phyloP scores from a whole-genome alignment of 1,140 invertebrate species.

The Drosophila yakuba region DNA sequence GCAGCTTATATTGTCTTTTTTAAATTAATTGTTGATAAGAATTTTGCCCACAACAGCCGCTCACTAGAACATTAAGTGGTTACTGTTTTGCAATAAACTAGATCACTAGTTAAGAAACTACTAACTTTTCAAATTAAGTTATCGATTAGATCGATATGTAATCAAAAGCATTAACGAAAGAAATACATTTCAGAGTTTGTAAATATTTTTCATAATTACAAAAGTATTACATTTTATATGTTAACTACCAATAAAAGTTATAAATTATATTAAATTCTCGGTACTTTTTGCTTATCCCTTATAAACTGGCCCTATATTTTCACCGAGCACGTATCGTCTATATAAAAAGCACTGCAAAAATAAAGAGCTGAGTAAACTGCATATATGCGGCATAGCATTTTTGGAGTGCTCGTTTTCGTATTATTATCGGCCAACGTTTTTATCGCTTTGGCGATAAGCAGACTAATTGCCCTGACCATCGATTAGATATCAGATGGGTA shows the following conservation, averaged over 20 bases:
- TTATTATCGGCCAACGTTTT: slow-evolving; percentile 15
- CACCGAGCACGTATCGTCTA: neutral
- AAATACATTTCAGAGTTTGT: no score
- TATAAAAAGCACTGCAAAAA: neutral
- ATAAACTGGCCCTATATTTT: neutral
- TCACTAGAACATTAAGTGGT: neutral
- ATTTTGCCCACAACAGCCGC: neutral
- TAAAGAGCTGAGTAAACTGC: neutral
- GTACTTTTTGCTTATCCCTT: neutral
- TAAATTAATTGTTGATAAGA: neutral
- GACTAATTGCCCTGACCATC: slow-evolving; percentile 34
- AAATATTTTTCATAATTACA: no score
- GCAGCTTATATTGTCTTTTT: neutral
- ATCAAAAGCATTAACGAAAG: no score
- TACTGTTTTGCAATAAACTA: neutral
- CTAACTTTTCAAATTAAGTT: neutral
- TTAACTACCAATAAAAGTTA: neutral
- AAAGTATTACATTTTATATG: neutral
- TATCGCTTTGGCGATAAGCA: slow-evolving; percentile 37
- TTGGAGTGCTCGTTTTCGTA: neutral
- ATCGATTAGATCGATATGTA: no score
- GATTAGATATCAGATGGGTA: slow-evolving; percentile 40
- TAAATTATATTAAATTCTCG: neutral
- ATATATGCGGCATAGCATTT: neutral
- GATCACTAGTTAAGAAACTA: neutral